These are phyloP conservation scores for Peromyscus maniculatus DNA, from an alignment of 2,113 vertebrate genomes.

Conservation along the genomic window DNA sequence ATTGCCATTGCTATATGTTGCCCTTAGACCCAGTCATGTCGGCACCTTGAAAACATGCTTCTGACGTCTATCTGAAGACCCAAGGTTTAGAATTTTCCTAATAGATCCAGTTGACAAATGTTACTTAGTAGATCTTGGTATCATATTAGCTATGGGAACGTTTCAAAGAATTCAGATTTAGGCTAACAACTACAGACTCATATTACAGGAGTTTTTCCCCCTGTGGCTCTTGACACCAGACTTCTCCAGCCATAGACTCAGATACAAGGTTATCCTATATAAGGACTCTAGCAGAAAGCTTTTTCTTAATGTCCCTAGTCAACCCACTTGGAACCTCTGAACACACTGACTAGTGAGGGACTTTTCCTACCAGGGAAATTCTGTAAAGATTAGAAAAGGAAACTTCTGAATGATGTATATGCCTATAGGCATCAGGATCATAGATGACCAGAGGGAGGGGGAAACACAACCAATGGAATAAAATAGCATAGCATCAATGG, in stretches of 20 bases:
- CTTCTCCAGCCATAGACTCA: not conserved
- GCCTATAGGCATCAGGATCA: not conserved
- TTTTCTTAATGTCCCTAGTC: not conserved
- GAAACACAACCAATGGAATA: not conserved
- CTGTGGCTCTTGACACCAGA: not conserved
- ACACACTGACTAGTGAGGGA: not conserved
- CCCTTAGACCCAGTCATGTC: not conserved
- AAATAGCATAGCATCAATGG: not conserved
- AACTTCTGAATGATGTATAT: not conserved
- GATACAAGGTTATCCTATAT: not conserved
- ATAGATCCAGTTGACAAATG: not conserved
- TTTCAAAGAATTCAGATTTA: not conserved
- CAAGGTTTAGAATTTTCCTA: not conserved
- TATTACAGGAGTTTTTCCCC: rapidly evolving
- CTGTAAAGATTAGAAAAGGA: not conserved
- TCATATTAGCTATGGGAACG: not conserved
- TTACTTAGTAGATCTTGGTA: not conserved
- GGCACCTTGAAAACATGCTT: not conserved
- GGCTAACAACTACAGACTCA: not conserved
- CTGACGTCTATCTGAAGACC: not conserved
- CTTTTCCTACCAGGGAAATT: not conserved
- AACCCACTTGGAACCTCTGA: not conserved
- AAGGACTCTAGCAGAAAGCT: not conserved
- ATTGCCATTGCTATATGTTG: not conserved
- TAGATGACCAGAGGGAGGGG: not conserved